Conservation (phyloP, 2,888 invertebrate genomes). For the Fragum fragum region DNA sequence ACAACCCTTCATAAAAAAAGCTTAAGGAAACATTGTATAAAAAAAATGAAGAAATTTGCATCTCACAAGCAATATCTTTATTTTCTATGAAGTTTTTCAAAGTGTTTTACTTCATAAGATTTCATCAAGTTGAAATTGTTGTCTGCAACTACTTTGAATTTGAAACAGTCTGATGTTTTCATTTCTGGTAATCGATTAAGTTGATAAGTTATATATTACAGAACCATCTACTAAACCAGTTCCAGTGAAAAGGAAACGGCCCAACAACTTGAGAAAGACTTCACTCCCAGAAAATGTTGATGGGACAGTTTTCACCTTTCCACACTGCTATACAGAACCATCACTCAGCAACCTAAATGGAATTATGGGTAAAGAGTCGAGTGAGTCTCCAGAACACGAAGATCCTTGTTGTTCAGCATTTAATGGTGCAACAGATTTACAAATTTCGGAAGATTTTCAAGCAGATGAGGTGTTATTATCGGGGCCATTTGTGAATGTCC, state of each 20-base stretch:
- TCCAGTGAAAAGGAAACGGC: constrained; percentile 69
- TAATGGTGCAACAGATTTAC: constrained; percentile 56
- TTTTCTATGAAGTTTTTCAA: too few species aligned
- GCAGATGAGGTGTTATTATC: constrained; percentile 47
- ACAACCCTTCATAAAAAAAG: too few species aligned
- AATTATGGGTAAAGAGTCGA: constrained; percentile 61
- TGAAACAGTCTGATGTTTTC: too few species aligned
- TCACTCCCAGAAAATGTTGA: constrained; percentile 60
- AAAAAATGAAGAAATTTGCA: too few species aligned
- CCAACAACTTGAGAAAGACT: constrained; percentile 62
- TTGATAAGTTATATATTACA: constrained; percentile 31
- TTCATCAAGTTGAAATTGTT: too few species aligned
- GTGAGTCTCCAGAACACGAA: constrained; percentile 63
- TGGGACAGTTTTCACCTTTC: constrained; percentile 40
- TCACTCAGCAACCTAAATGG: constrained; percentile 59
- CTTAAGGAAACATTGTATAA: too few species aligned
- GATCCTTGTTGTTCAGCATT: constrained; percentile 46
- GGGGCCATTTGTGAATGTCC: constrained; percentile 30
- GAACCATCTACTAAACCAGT: constrained; percentile 65
- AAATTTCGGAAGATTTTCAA: constrained; percentile 60
- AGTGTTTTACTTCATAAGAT: too few species aligned
- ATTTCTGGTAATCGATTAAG: too few species aligned
- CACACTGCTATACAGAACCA: constrained; percentile 57
- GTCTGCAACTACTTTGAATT: too few species aligned
- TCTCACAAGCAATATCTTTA: too few species aligned